A percentile compares a stretch with the other conserved stretches of the same genome.
These are phyloP conservation scores for Temnothorax curvispinosus DNA, from an alignment of 1,140 invertebrate species.

Conservation along the genomic window DNA sequence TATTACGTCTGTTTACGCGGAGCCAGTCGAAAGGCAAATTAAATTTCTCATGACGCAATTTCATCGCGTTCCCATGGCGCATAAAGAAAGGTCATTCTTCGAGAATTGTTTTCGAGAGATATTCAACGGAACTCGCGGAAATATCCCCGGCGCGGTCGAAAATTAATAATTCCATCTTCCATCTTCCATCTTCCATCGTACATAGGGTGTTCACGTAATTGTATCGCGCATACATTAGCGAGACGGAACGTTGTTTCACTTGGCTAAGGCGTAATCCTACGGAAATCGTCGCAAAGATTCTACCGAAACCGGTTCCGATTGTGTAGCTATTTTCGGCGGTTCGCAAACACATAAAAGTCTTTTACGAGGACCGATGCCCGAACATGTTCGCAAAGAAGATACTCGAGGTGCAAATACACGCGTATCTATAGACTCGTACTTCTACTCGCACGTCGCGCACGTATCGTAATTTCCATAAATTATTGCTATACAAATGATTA, in stretches of 20 bases:
- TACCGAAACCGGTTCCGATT: conserved; percentile 74
- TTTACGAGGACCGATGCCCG: conserved; percentile 68
- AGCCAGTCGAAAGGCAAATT: not conserved
- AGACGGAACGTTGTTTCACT: conserved; percentile 51
- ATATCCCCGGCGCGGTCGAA: not conserved
- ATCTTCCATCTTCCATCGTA: too few species aligned
- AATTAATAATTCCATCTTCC: not conserved
- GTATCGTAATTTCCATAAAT: conserved; percentile 28
- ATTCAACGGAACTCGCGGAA: not conserved
- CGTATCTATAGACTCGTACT: not conserved
- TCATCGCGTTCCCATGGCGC: not conserved
- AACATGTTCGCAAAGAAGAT: not conserved
- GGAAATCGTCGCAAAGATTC: conserved; percentile 70
- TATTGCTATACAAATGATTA: conserved; percentile 22
- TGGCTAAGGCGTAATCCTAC: conserved; percentile 60
- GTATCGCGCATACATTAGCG: conserved; percentile 3
- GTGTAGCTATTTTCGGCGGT: conserved; percentile 75
- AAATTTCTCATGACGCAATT: not conserved
- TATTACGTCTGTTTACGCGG: not conserved
- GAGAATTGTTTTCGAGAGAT: not conserved
- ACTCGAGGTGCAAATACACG: conserved; percentile 2
- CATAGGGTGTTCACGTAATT: conserved; percentile 33
- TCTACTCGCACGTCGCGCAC: not conserved
- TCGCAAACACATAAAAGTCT: conserved; percentile 73
- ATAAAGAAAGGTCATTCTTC: not conserved